Base-by-base conservation (phyloP, 2,888 invertebrate species). In the Drepana falcataria region DNA sequence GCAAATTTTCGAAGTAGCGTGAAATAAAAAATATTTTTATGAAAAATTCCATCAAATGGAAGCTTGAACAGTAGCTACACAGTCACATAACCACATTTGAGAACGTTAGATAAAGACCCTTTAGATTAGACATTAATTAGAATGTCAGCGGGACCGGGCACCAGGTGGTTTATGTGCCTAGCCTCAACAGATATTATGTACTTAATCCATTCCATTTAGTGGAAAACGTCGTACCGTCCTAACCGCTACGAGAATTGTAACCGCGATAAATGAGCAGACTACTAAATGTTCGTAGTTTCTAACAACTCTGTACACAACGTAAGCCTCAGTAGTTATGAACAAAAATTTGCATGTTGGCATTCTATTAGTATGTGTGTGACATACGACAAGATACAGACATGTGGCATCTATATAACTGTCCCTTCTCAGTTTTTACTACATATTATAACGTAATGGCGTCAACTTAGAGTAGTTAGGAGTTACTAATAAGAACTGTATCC, bases 81-180 rank as follows among this genome's bases (percentile, higher is more conserved):
- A 48, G 35, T 7, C 35, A 35, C 48, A 35, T 35, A 48, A 48
- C 35, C 48, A n/a, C 48, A 48, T 48, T 48, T 48, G 35, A 48
- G 35, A 35, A 35, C 35, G 48, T 35, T 7, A 48, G 35, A 48
- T 3, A 48, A 2, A 48, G 48, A 48, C 48, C 48, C 21, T 48
- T 48, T 48, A 48, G 48, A 48, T 48, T 35, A 35, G 35, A 48
- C 48, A 48, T 48, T 35, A 48, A 48, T 48, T 48, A 48, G 48
- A 48, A 48, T 48, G 48, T 48, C 48, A 48, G 48, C 35, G 48
- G 48, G 35, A 48, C 48, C 48, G 48, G 35, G 48, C 7, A 48
- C 48, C 48, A 48, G 48, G 35, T 35, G 48, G 48, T 35, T 48
- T 48, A 48, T 48, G 35, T 48, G 9, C 35, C 48, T 48, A 35